Percentiles rank a stretch among this genome's conserved stretches.
Evolutionary conservation across 2,888 invertebrate species (phyloP).

Genomic region (Celastrina argiolus): DNA sequence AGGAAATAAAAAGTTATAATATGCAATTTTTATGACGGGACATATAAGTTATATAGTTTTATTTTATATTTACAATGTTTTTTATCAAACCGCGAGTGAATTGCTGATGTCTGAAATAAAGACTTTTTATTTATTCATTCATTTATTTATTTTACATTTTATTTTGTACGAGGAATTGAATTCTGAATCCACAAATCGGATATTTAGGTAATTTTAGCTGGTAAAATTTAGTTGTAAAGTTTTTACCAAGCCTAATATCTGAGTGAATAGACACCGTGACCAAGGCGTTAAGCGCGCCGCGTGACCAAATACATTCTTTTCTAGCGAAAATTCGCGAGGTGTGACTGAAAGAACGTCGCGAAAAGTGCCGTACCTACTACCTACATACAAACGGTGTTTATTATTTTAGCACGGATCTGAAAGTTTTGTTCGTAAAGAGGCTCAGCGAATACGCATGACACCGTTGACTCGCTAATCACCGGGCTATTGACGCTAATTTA

Average conservation of each 20-base stretch:
- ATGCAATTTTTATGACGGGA: no score
- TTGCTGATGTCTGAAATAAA: no score
- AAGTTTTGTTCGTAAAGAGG: constrained; percentile 43
- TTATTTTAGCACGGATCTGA: constrained; percentile 54
- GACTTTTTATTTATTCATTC: no score
- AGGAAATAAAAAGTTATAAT: no score
- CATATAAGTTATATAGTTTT: no score
- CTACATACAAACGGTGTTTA: constrained; percentile 43
- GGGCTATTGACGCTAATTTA: constrained; percentile 41
- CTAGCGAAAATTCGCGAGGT: constrained; percentile 32
- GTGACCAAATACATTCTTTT: constrained; percentile 22
- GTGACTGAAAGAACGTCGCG: constrained; percentile 36
- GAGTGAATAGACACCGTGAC: constrained; percentile 4
- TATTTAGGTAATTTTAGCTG: no score
- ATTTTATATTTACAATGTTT: no score
- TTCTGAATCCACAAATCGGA: no score
- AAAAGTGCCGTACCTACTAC: constrained; percentile 33
- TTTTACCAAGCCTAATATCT: background rate
- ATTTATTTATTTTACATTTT: no score
- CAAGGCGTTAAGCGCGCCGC: background rate
- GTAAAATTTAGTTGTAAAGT: background rate
- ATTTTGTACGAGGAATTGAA: no score
- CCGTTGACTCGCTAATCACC: constrained; percentile 40
- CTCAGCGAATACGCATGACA: constrained; percentile 38
- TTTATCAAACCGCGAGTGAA: no score